phyloP scores from a whole-genome alignment of 2,797 vertebrate genomes.

The Pterois miles region DNA sequence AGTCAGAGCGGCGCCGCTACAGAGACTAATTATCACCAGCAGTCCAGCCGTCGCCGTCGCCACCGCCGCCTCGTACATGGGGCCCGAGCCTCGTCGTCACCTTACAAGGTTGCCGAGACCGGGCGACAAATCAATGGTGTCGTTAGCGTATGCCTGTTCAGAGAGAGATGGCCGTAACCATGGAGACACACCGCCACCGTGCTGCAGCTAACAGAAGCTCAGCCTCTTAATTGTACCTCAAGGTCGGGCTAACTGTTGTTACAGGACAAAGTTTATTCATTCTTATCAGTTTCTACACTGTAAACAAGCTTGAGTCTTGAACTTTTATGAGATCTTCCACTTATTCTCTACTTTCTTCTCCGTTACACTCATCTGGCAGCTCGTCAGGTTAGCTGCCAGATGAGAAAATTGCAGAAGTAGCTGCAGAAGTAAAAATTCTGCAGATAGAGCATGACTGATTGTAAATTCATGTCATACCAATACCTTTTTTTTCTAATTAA shows the following conservation, averaged over 20 bases:
- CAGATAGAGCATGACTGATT: too few species aligned
- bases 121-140: slow-evolving; percentile 59
- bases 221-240: not conserved
- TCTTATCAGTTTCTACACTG: not conserved
- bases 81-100: slow-evolving; percentile 52
- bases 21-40: slow-evolving; percentile 85
- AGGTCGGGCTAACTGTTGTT: not conserved
- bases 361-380: too few species aligned
- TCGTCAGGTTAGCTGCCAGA: too few species aligned
- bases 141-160: slow-evolving; percentile 46
- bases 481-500: not conserved
- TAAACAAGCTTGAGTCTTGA: too few species aligned
- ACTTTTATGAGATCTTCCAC: too few species aligned
- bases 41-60: slow-evolving; percentile 55
- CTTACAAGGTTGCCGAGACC: slow-evolving; percentile 63
- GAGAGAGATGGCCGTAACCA: slow-evolving; percentile 14
- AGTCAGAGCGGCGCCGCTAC: slow-evolving; percentile 75
- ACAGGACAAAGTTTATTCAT: not conserved
- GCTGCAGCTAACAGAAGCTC: not conserved
- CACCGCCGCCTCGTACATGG: slow-evolving; percentile 23
- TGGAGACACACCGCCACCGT: slow-evolving; percentile 25
- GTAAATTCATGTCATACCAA: too few species aligned
- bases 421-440: too few species aligned
- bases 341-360: too few species aligned
- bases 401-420: too few species aligned